A percentile compares a stretch with the other conserved stretches of the same genome.
Conservation (phyloP, 2,797 vertebrate species). For the Sebastes hopkinsi region DNA sequence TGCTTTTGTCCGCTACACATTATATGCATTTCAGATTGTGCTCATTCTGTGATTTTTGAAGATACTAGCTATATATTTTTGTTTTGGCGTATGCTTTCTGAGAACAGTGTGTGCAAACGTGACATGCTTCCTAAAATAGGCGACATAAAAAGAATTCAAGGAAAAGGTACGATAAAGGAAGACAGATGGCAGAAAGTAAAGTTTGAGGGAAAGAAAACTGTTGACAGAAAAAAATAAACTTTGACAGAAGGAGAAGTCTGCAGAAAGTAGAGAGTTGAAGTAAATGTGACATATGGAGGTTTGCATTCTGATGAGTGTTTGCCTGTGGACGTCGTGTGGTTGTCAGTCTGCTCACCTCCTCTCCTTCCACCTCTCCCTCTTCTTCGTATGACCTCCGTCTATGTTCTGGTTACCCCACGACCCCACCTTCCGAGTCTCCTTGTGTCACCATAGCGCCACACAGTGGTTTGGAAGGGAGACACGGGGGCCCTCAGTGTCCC, state of each 20-base stretch:
- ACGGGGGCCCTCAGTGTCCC: slow-evolving; percentile 83
- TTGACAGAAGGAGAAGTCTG: background rate
- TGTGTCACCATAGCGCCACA: slow-evolving; percentile 61
- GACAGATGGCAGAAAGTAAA: background rate
- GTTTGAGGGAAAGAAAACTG: background rate
- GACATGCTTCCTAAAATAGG: background rate
- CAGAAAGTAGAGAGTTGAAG: slow-evolving; percentile 10
- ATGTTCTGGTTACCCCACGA: slow-evolving; percentile 42
- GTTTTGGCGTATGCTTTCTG: background rate
- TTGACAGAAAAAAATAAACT: background rate
- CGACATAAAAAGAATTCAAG: background rate
- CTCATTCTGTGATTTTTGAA: background rate
- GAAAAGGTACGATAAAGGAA: background rate
- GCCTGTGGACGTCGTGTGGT: slow-evolving; percentile 77
- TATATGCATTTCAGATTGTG: background rate
- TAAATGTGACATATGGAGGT: slow-evolving; percentile 59
- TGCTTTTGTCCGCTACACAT: background rate
- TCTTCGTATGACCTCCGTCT: slow-evolving; percentile 60
- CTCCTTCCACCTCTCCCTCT: slow-evolving; percentile 71
- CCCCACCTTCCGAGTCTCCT: slow-evolving; percentile 25
- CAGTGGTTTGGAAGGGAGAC: slow-evolving; percentile 84
- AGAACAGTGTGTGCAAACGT: background rate
- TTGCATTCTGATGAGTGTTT: slow-evolving; percentile 77
- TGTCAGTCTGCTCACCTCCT: slow-evolving; percentile 73
- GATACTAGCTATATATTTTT: background rate